A percentile compares a stretch with the other conserved stretches of the same genome.
Conservation (phyloP, 2,888 invertebrate genomes). For the Synergus itoensis region DNA sequence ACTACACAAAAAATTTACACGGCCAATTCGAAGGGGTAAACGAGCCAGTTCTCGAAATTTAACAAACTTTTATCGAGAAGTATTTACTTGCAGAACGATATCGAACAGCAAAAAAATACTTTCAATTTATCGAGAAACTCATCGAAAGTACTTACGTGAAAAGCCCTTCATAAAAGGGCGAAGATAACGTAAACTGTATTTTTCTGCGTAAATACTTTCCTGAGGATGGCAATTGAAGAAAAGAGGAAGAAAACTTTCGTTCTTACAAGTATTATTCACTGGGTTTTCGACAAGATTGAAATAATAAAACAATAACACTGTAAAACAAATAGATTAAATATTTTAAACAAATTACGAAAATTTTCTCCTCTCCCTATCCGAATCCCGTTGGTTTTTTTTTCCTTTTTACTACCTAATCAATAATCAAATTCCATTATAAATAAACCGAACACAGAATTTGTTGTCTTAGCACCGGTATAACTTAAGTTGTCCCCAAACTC, state of each 20-base stretch:
- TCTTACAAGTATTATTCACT: background rate
- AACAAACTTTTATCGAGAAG: background rate
- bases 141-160: slow-evolving; percentile 48
- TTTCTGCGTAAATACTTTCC: slow-evolving; percentile 36
- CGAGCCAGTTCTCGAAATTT: slow-evolving; percentile 50
- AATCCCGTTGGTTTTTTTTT: slow-evolving; percentile 4
- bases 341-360: background rate
- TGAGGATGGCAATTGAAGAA: slow-evolving; percentile 16
- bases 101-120: background rate
- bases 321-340: background rate
- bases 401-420: slow-evolving; percentile 18
- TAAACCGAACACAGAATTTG: slow-evolving; percentile 14
- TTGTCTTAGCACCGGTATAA: slow-evolving; percentile 39
- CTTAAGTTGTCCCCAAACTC: background rate
- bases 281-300: background rate
- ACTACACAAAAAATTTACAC: slow-evolving; percentile 64
- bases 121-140: background rate
- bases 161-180: slow-evolving; percentile 38
- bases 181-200: slow-evolving; percentile 4
- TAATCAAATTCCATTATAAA: slow-evolving; percentile 38
- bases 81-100: too few relatives aligned
- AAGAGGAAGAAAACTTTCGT: background rate
- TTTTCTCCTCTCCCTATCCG: background rate
- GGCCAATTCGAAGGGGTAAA: slow-evolving; percentile 64
- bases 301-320: background rate